Base-by-base conservation (phyloP, 2,888 invertebrate species). In the Venustoraphidia nigricollis region DNA sequence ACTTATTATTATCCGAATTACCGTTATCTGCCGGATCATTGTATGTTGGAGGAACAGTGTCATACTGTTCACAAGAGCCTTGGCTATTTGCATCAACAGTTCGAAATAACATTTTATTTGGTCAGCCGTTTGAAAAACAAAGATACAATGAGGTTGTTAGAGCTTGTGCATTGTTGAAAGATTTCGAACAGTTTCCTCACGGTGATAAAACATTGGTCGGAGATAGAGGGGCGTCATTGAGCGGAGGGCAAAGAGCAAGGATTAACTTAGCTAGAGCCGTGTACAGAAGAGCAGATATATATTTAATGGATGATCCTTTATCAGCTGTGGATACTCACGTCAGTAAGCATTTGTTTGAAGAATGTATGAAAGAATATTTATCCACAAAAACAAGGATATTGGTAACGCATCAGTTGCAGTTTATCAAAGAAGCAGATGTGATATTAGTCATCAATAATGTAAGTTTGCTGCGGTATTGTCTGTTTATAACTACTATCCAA, bases 401-500 rank as follows among this genome's bases (percentile, higher is more conserved):
- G 9, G 83, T 88, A 50, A 91, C 91, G 0, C 90, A 91, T 64
- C 90, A 91, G 61, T 66, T 88, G 27, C 90, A 91, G 59, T 84
- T 82, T 58, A 69, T 85, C 34, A 76, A 76, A 55, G 60, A 70
- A n/a, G 81, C 77, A 1, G 77, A 81, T 61, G 70, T 70, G 51
- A 73, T 85, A 44, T 65, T 83, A 53, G 70, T 83, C 46, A 60
- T 85, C 45, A 73, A 77, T 48, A 78, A 81, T 60, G 84, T 81
- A 58, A 71, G 74, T 69, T 10, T 44, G 34, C 5, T 47, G 3
- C 36, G 8, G 45, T 50, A 8, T 56, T 11, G 11, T n/a, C 1
- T 42, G 13, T 11, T 11, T 6, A 11, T 39, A 13, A 39, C 11
- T 11, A 39, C 5, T 11, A 39, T 11, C 11, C 8, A 39, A 8